Conservation (phyloP, 2,888 invertebrate species). For the Agrotis segetum region DNA sequence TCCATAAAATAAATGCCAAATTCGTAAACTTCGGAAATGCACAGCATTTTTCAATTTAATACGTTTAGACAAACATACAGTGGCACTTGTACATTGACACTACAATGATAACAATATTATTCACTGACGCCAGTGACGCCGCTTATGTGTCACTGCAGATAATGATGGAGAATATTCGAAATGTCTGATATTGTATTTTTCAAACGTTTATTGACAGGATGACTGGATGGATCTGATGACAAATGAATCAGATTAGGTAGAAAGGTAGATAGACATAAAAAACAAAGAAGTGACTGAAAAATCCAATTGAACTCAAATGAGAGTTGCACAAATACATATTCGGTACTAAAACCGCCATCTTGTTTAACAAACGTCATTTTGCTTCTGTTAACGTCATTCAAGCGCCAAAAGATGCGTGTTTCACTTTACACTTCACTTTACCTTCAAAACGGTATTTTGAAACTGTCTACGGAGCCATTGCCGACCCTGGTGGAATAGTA, state of each 20-base stretch:
- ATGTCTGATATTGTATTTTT: slow-evolving; percentile 17
- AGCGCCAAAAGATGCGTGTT: no score
- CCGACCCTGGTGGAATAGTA: not conserved
- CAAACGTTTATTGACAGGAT: not conserved
- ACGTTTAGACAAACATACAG: slow-evolving; percentile 12
- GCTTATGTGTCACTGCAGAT: slow-evolving; percentile 30
- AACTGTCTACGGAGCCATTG: not conserved
- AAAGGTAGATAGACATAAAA: no score
- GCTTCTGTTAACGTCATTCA: no score
- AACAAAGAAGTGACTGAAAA: no score
- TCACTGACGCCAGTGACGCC: slow-evolving; percentile 24
- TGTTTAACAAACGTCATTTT: no score
- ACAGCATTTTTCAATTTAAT: not conserved
- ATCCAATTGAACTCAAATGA: no score
- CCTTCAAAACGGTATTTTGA: not conserved
- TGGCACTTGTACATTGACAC: slow-evolving; percentile 2
- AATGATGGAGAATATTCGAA: slow-evolving; percentile 35
- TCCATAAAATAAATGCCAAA: not conserved
- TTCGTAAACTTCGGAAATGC: not conserved
- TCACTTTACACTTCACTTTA: no score
- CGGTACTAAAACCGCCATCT: no score
- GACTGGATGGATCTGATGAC: not conserved
- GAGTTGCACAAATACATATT: no score
- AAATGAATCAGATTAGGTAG: no score
- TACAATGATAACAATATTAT: slow-evolving; percentile 31